These are phyloP conservation scores for Papilio protenor DNA, from an alignment of 2,888 invertebrate genomes.

Conservation along the genomic window DNA sequence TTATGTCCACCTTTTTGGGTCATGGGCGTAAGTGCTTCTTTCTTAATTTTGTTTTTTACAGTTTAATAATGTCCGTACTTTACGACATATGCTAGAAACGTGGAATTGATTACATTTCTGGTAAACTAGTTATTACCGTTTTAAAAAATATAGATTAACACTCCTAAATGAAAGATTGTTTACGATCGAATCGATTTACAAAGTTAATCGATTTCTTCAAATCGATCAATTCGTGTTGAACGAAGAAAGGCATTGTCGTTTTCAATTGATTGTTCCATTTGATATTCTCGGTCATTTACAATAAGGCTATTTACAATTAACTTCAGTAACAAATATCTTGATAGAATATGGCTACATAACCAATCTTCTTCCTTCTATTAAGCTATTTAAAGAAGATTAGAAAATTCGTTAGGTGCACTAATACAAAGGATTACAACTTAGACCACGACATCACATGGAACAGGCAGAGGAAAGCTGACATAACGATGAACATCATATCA, in stretches of 20 bases:
- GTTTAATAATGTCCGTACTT: neutral
- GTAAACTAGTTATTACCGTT: neutral
- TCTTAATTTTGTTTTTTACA: neutral
- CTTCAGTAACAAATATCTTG: slow-evolving; percentile 54
- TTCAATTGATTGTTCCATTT: slow-evolving; percentile 54
- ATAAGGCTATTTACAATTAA: slow-evolving; percentile 60
- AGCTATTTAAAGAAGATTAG: neutral
- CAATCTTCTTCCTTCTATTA: slow-evolving; percentile 51
- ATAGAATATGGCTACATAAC: slow-evolving; percentile 66
- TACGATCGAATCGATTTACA: slow-evolving; percentile 56
- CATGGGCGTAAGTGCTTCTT: neutral
- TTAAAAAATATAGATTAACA: neutral
- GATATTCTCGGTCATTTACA: slow-evolving; percentile 57
- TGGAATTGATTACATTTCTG: neutral
- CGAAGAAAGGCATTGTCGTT: slow-evolving; percentile 55
- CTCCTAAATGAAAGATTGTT: slow-evolving; percentile 28
- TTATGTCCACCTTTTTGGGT: neutral
- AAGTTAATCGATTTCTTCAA: slow-evolving; percentile 56
- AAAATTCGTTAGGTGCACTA: neutral
- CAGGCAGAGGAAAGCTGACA: too few relatives aligned
- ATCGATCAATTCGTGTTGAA: slow-evolving; percentile 71
- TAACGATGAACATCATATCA: too few relatives aligned
- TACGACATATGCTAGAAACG: neutral
- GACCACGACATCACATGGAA: too few relatives aligned
- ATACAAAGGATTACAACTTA: neutral